These are phyloP conservation scores for Tetraodon nigroviridis DNA, from an alignment of 2,113 vertebrate species.

Conservation along the genomic window DNA sequence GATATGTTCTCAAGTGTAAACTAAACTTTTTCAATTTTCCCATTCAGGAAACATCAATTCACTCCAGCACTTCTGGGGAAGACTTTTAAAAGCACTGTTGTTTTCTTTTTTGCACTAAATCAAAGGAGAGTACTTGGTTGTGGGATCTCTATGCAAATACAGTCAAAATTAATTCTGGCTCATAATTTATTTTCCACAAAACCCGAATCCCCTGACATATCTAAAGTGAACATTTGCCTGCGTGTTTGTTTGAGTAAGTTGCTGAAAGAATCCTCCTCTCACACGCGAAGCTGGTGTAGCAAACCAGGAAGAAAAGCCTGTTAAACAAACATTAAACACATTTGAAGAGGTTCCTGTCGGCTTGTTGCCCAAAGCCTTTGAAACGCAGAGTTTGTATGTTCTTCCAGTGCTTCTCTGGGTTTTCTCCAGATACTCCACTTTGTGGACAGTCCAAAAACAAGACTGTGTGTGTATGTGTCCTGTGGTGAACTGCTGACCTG, in stretches of 20 bases:
- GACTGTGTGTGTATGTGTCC: too few species aligned
- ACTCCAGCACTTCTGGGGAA: constrained; percentile 14
- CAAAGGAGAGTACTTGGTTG: constrained; percentile 38
- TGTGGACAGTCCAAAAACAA: too few species aligned
- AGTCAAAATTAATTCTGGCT: constrained; percentile 58
- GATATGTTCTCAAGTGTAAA: constrained; percentile 12
- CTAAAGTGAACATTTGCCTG: constrained; percentile 60
- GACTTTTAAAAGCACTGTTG: background rate
- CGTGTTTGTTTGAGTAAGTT: constrained; percentile 58
- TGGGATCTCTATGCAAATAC: constrained; percentile 51
- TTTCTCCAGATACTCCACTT: too few species aligned
- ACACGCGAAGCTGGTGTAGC: background rate
- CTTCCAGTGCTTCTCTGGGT: too few species aligned
- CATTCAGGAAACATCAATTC: constrained; percentile 15
- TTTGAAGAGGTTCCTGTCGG: background rate
- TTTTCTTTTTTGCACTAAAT: constrained; percentile 16
- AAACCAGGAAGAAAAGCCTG: background rate
- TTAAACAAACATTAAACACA: background rate
- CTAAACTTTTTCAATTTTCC: constrained; percentile 27
- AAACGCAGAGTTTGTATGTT: too few species aligned
- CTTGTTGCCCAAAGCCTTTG: too few species aligned
- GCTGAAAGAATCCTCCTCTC: constrained; percentile 33
- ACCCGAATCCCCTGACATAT: constrained; percentile 48
- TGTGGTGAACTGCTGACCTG: too few species aligned
- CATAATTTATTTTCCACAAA: constrained; percentile 43